Base-by-base conservation (phyloP, 2,113 vertebrate genomes). In the Genyomyrus donnyi region DNA sequence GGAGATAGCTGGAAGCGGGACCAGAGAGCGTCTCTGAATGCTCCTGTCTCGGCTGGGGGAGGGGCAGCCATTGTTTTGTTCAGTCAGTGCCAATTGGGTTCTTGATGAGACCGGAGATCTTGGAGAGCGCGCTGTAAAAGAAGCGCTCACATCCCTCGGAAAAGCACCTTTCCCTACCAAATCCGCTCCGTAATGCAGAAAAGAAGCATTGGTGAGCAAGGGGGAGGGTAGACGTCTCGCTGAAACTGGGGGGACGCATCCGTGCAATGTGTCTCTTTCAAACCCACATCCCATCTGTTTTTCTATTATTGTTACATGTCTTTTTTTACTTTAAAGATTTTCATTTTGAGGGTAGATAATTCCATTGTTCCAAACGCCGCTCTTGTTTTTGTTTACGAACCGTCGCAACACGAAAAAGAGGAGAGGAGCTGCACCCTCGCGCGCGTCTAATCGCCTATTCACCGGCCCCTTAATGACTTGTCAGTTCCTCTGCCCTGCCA, bases 401-500 rank as follows among this genome's bases (percentile, higher is more conserved):
- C 74, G 66, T 91, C 91, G 92, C 91, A 89, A 94, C 94, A 94
- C 94, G 93, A 94, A 93, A 95, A 89, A 58, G 62, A 39, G 3
- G 66, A 53, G 31, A 83, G 39, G 89, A 94, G 94, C 95, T 95
- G 94, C 94, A 94, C 95, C 96, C 94, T 96, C 95, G 93, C 94
- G 95, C 96, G 96, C 96, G 95, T 96, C 96, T 97, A 97, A 96
- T 96, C 93, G 95, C 95, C 96, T 96, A 96, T 97, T 97, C 97
- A 97, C 96, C 94, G 95, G 93, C 94, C 96, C 96, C 93, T 96
- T 97, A 98, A 98, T 98, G 97, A 97, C 96, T 97, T 96, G 97
- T 98, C 97, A 97, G 97, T 97, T 97, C 96, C 96, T 96, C 96
- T 96, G 96, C 96, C 96, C 97, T 97, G 97, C 97, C 97, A 98